A percentile compares a stretch with the other conserved stretches of the same genome.
Evolutionary conservation across 1,140 invertebrate genomes (phyloP).

Genomic region (Ridgeia piscesae): DNA sequence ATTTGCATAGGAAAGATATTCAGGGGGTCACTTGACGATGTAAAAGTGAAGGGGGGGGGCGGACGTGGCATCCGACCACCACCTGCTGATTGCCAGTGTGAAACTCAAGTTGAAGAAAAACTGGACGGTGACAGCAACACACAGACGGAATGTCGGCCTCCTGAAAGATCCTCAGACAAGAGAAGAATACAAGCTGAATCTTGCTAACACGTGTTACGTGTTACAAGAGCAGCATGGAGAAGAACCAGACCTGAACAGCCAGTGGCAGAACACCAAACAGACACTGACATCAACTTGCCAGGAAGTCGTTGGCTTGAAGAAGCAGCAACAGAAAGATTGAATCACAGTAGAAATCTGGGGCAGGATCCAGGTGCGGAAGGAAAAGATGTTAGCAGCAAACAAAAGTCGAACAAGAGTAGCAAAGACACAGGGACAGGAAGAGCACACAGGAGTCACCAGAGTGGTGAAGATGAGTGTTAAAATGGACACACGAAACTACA

Average conservation of each 20-base stretch:
- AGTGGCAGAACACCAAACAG: no score
- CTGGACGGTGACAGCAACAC: no score
- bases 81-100: no score
- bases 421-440: neutral
- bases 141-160: conserved; percentile 6
- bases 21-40: no score
- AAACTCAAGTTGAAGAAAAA: no score
- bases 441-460: conserved; percentile 17
- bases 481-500: conserved; percentile 16
- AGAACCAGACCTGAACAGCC: no score
- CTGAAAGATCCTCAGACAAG: conserved; percentile 10
- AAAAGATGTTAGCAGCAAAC: neutral
- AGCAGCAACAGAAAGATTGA: neutral
- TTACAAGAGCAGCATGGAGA: no score
- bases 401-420: neutral
- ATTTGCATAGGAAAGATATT: no score
- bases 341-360: neutral
- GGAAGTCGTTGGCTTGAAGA: neutral
- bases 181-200: neutral
- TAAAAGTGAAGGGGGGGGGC: no score
- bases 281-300: no score
- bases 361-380: conserved; percentile 6
- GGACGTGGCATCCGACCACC: no score
- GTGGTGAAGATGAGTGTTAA: conserved; percentile 12
- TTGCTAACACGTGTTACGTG: no score